phyloP scores from a whole-genome alignment of 2,113 vertebrate genomes.

The Felis chaus region DNA sequence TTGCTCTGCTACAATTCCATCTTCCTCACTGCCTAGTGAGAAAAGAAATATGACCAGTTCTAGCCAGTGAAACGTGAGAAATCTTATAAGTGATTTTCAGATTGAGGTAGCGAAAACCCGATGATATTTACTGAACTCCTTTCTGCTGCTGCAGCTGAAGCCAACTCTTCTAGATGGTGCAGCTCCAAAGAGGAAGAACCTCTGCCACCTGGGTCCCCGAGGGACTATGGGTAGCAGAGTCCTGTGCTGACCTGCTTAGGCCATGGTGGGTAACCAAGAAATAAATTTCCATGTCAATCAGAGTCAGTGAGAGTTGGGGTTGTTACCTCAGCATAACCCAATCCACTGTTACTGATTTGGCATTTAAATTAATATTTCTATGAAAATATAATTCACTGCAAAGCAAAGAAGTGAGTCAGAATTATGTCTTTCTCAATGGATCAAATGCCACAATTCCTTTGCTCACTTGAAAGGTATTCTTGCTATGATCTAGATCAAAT shows the following conservation, averaged over 20 bases:
- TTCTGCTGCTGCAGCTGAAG: not conserved
- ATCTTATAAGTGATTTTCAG: not conserved
- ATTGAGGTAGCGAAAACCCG: not conserved
- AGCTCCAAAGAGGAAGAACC: not conserved
- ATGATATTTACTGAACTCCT: not conserved
- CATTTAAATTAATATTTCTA: not conserved
- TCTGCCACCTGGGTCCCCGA: rapidly evolving
- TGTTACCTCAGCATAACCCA: not conserved
- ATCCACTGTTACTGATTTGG: not conserved
- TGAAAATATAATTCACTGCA: not conserved
- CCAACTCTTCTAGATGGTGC: not conserved
- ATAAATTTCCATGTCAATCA: not conserved
- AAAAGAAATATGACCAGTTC: not conserved
- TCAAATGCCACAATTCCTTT: not conserved
- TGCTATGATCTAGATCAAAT: not conserved
- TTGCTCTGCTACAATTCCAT: not conserved
- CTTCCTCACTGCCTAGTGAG: not conserved
- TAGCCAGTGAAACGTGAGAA: not conserved
- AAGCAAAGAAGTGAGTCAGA: not conserved
- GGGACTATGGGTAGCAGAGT: not conserved
- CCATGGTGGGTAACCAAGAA: not conserved
- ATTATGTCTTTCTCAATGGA: not conserved
- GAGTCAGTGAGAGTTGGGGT: not conserved
- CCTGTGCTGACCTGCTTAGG: not conserved
- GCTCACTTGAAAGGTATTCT: not conserved